phyloP scores from a whole-genome alignment of 2,888 invertebrate species.

The Tipula lateralis region DNA sequence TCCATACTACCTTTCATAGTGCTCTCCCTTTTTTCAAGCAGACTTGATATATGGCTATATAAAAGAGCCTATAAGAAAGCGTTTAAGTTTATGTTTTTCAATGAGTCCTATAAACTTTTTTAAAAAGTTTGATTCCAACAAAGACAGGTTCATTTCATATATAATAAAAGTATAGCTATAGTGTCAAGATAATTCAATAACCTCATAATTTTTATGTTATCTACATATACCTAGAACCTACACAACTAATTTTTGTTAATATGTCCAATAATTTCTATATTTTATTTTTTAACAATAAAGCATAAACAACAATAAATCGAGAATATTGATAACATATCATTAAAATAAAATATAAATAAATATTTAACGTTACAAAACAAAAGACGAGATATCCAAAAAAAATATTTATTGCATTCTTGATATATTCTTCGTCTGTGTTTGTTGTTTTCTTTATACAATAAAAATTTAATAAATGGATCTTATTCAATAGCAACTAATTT shows the following conservation, averaged over 20 bases:
- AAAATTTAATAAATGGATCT: background rate
- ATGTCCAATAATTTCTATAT: background rate
- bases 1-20: too few relatives aligned
- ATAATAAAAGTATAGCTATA: too few relatives aligned
- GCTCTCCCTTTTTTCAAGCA: too few relatives aligned
- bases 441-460: background rate
- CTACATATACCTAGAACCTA: too few relatives aligned
- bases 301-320: background rate
- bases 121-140: too few relatives aligned
- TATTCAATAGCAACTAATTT: background rate
- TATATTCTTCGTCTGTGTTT: background rate
- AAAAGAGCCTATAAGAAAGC: too few relatives aligned
- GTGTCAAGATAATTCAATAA: too few relatives aligned
- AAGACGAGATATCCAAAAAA: background rate
- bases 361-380: background rate
- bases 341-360: background rate
- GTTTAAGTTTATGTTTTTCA: too few relatives aligned
- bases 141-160: too few relatives aligned
- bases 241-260: background rate
- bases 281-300: constrained; percentile 12
- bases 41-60: too few relatives aligned
- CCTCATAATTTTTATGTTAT: too few relatives aligned
- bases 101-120: too few relatives aligned
- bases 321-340: background rate
- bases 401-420: background rate